Evolutionary conservation across 2,113 vertebrate species (phyloP).

Genomic region (Carettochelys insculpta): DNA sequence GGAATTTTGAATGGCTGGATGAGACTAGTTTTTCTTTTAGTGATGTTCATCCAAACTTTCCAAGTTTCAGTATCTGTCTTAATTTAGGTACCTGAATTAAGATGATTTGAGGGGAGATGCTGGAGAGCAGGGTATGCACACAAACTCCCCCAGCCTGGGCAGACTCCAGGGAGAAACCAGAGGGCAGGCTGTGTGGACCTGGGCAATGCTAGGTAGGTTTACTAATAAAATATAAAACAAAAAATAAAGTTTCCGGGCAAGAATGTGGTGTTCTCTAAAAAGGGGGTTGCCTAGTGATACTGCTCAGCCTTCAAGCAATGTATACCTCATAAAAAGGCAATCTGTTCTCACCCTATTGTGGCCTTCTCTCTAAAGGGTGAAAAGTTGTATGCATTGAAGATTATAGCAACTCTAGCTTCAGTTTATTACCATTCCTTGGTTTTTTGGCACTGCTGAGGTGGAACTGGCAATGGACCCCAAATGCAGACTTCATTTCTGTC

Average conservation of each 20-base stretch:
- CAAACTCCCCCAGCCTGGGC: too few relatives aligned
- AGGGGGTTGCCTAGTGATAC: not conserved
- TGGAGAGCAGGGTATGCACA: too few relatives aligned
- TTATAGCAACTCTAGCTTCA: not conserved
- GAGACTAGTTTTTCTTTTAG: not conserved
- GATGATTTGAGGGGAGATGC: not conserved
- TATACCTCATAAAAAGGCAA: rapidly evolving
- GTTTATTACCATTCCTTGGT: not conserved
- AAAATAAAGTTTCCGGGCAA: not conserved
- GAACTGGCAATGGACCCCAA: not conserved
- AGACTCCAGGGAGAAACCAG: too few relatives aligned
- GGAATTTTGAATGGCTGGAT: not conserved
- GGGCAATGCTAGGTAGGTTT: too few relatives aligned
- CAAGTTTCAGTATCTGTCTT: not conserved
- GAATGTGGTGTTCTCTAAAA: not conserved
- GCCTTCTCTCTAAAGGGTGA: not conserved
- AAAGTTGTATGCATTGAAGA: not conserved
- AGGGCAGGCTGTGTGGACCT: too few relatives aligned
- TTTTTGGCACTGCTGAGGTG: not conserved
- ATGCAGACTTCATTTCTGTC: not conserved
- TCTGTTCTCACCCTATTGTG: not conserved
- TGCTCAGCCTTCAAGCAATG: not conserved
- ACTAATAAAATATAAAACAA: not conserved
- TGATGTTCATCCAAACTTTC: not conserved
- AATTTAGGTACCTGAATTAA: not conserved